Conservation (phyloP, 2,888 invertebrate species). For the Nebria salina region DNA sequence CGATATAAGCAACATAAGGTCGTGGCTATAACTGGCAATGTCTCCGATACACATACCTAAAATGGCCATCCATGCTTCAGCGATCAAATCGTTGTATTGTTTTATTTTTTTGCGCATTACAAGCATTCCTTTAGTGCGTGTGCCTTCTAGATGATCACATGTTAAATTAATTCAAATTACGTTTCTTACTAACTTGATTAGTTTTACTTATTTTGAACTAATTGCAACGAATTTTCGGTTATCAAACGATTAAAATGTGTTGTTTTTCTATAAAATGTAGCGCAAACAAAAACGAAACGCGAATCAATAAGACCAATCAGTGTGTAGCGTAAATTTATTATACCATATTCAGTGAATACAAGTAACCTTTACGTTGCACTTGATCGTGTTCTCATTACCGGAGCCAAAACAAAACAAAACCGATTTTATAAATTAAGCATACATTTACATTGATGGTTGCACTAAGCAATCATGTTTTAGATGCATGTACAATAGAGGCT, state of each 20-base stretch:
- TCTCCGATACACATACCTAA: slow-evolving; percentile 37
- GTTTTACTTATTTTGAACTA: neutral
- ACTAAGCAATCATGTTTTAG: neutral
- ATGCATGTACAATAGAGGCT: neutral
- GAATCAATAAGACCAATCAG: neutral
- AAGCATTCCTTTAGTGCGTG: slow-evolving; percentile 21
- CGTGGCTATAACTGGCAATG: slow-evolving; percentile 41
- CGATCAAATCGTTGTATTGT: slow-evolving; percentile 25
- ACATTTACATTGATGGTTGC: neutral
- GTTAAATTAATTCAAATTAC: slow-evolving; percentile 17
- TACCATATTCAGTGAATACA: slow-evolving; percentile 8
- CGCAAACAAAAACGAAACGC: neutral
- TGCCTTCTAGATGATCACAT: neutral
- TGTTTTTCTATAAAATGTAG: no score
- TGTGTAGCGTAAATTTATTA: neutral
- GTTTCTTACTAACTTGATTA: neutral
- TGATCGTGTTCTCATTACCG: slow-evolving; percentile 40
- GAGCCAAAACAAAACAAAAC: slow-evolving; percentile 39
- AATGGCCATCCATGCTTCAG: slow-evolving; percentile 33
- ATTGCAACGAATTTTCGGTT: no score
- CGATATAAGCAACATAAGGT: slow-evolving; percentile 2
- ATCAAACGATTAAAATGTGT: no score
- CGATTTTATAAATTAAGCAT: slow-evolving; percentile 41
- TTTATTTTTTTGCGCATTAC: slow-evolving; percentile 24
- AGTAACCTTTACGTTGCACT: slow-evolving; percentile 21